These are phyloP conservation scores for Bacillus rossius DNA, from an alignment of 1,140 invertebrate species.

Conservation along the genomic window DNA sequence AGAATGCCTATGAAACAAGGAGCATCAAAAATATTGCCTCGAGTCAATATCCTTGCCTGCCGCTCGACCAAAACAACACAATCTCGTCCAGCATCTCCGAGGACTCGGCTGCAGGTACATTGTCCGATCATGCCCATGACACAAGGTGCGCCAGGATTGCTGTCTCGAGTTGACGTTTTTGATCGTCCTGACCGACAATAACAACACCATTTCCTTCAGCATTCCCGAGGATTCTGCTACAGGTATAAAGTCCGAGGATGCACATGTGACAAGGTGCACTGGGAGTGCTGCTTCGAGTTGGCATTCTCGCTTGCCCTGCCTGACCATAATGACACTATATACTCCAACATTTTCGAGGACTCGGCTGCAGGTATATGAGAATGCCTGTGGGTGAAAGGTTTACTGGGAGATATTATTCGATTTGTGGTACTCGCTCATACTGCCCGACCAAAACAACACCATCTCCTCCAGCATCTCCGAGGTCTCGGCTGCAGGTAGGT, in stretches of 20 bases:
- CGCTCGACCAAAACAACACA: conserved; percentile 24
- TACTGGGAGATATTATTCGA: conserved; percentile 48
- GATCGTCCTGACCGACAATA: too few species aligned
- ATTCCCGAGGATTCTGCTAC: neutral
- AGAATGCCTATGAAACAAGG: too few species aligned
- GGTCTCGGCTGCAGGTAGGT: neutral
- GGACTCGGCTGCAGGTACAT: neutral
- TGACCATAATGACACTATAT: too few species aligned
- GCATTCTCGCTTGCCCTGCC: neutral
- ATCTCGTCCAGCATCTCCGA: neutral
- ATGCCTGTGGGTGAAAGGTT: conserved; percentile 49
- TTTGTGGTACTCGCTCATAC: too few species aligned
- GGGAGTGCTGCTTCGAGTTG: too few species aligned
- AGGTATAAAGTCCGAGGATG: too few species aligned
- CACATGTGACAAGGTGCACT: too few species aligned
- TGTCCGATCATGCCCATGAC: conserved; percentile 27
- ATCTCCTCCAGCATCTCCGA: neutral
- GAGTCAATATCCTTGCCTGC: too few species aligned
- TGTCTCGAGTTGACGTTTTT: conserved; percentile 42
- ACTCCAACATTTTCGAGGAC: too few species aligned
- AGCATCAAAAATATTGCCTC: too few species aligned
- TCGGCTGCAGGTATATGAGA: too few species aligned
- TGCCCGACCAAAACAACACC: conserved; percentile 24
- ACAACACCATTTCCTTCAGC: conserved; percentile 7
- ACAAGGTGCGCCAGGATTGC: conserved; percentile 47